Base-by-base conservation (phyloP, 2,888 invertebrate species). In the Euphydryas editha region DNA sequence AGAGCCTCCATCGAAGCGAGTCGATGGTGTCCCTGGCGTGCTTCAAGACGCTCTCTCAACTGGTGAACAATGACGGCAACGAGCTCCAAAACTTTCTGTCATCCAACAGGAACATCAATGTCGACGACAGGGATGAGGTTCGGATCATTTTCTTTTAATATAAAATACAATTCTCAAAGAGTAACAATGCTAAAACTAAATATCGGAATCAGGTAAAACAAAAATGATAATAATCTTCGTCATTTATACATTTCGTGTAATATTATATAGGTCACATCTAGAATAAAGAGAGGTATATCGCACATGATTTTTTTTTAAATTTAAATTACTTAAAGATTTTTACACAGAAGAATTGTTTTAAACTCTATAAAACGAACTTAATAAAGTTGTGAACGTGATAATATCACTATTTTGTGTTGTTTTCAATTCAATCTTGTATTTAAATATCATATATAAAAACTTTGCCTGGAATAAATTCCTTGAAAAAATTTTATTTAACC, bases 121-220 rank as follows among this genome's bases (percentile, higher is more conserved):
- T 98, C 78, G 98, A 98, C 87, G 98, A 98, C 88, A 94, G 95
- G 79, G 98, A 98, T 91, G 98, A 98, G 93, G 97, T 97, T 87
- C 11, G 18, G 11, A 20, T 4, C 13, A 20, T 47, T 11, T 47
- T 20, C 8, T 1, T 21, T 3, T 20, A 10, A 18, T 20, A 18
- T 5, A 11, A 21, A 7, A 20, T 8, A 11, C 5, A 20, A 11
- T 13, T 10, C 3, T 13, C 3, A 39, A 39, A 3, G 3, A 39
- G 8, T 39, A 15, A 39, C 15, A 39, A 39, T 39, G 11, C 11
- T 39, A 13, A 1, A 30, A 30, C 8, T 30, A 30, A 1, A 8
- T 30, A 30, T 4, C 30, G n/a, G n/a, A n/a, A n/a, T n/a, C n/a
- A n/a, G n/a, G n/a, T n/a, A n/a, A n/a, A 30, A 30, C 1, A 2